Conservation (phyloP, 2,113 vertebrate genomes). For the Thamnophis sirtalis region DNA sequence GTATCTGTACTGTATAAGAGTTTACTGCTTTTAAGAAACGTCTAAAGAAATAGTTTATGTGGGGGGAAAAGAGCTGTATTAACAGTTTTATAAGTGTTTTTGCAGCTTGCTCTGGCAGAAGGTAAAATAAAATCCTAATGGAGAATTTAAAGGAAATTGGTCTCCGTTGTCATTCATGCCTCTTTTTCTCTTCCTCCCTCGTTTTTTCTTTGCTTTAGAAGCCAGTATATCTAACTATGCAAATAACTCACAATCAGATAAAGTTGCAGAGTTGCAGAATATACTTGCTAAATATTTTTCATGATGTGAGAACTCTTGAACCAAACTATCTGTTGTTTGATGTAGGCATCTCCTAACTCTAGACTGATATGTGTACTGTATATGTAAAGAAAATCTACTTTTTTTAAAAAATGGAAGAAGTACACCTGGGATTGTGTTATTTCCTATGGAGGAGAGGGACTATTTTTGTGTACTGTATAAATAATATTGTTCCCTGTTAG, state of each 20-base stretch:
- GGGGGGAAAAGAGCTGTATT: not conserved
- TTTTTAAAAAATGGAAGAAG: slow-evolving; percentile 1
- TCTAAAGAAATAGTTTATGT: slow-evolving; percentile 17
- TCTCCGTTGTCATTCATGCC: slow-evolving; percentile 57
- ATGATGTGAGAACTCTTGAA: not conserved
- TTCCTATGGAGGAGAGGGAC: not conserved
- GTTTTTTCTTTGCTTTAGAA: slow-evolving; percentile 51
- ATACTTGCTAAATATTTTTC: not conserved
- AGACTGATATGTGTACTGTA: not conserved
- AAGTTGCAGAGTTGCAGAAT: slow-evolving; percentile 31
- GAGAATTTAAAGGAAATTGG: slow-evolving; percentile 56
- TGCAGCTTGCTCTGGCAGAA: slow-evolving; percentile 60
- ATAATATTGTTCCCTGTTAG: not conserved
- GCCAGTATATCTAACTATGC: slow-evolving; percentile 40
- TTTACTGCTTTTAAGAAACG: not conserved
- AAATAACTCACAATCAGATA: slow-evolving; percentile 46
- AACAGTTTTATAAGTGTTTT: slow-evolving; percentile 10
- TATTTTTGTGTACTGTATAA: not conserved
- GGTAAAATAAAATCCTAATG: slow-evolving; percentile 53
- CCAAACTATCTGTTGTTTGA: not conserved
- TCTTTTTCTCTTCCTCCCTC: not conserved
- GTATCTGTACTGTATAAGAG: accelerated
- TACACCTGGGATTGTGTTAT: not conserved
- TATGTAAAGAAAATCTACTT: not conserved
- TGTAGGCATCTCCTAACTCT: not conserved